phyloP scores from a whole-genome alignment of 2,797 vertebrate genomes.

The Pipistrellus pygmaeus region DNA sequence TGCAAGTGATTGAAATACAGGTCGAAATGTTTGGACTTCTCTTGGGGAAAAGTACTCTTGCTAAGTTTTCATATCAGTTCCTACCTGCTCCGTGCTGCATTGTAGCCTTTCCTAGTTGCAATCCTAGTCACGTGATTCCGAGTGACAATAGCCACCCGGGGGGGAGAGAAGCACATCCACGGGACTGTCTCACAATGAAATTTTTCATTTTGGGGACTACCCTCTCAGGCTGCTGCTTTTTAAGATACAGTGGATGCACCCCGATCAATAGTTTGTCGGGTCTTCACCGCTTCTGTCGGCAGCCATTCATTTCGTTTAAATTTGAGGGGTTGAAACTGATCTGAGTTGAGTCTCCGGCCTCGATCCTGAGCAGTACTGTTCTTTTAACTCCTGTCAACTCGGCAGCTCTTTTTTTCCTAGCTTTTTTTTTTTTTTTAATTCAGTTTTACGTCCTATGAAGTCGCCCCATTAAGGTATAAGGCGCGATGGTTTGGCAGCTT shows the following conservation, averaged over 20 bases:
- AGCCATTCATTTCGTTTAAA: constrained; percentile 41
- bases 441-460: not conserved
- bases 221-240: not conserved
- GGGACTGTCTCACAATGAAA: not conserved
- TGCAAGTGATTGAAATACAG: not conserved
- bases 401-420: not conserved
- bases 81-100: not conserved
- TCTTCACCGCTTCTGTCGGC: not conserved
- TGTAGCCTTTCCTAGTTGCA: not conserved
- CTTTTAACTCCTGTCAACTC: not conserved
- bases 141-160: not conserved
- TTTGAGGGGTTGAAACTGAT: constrained; percentile 32
- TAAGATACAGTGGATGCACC: not conserved
- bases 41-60: not conserved
- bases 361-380: not conserved
- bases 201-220: not conserved
- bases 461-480: not conserved
- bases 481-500: not conserved
- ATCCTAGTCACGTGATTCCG: not conserved
- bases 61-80: not conserved
- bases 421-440: not conserved
- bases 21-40: not conserved
- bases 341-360: constrained; percentile 4
- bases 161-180: not conserved
- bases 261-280: constrained; percentile 47